Percentiles rank a stretch among this genome's conserved stretches.
Evolutionary conservation across 1,140 invertebrate species (phyloP).

Genomic region (Magallana ariakensis): DNA sequence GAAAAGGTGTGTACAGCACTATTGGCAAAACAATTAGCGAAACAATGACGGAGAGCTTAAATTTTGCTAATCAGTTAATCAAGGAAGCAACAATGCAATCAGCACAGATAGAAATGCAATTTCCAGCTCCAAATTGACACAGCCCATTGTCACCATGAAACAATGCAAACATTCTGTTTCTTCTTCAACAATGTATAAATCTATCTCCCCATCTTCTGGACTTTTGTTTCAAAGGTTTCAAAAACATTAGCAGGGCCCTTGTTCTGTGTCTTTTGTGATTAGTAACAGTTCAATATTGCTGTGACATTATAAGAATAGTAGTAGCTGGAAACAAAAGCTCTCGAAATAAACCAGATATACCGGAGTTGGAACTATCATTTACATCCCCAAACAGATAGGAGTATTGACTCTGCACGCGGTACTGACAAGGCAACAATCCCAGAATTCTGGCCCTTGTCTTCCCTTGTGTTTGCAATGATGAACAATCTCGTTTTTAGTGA

Average conservation of each 20-base stretch:
- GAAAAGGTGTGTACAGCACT: background rate
- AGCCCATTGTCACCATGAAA: background rate
- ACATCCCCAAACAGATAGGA: background rate
- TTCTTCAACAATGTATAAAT: slow-evolving; percentile 2
- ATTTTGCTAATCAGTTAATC: slow-evolving; percentile 3
- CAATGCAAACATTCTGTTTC: slow-evolving; percentile 33
- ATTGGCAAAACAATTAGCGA: slow-evolving; percentile 4
- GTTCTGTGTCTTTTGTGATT: slow-evolving; percentile 11
- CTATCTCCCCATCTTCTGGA: slow-evolving; percentile 7
- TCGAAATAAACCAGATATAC: background rate
- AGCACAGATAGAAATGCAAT: slow-evolving; percentile 4
- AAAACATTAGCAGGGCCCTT: slow-evolving; percentile 11
- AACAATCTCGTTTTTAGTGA: background rate
- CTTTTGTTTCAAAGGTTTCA: slow-evolving; percentile 11
- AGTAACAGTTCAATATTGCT: slow-evolving; percentile 3
- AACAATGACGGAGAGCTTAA: background rate
- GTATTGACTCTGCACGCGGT: background rate
- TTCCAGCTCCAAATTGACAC: background rate
- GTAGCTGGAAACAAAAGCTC: background rate
- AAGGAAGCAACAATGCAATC: slow-evolving; percentile 21
- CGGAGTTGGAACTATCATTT: background rate
- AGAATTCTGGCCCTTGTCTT: background rate
- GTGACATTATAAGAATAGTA: background rate
- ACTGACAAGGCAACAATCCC: background rate
- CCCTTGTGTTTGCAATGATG: background rate